Evolutionary conservation across 1,140 invertebrate genomes (phyloP), one percentile per base, ranked within the genome.

Genomic region (Macrocentrus cingulum): DNA sequence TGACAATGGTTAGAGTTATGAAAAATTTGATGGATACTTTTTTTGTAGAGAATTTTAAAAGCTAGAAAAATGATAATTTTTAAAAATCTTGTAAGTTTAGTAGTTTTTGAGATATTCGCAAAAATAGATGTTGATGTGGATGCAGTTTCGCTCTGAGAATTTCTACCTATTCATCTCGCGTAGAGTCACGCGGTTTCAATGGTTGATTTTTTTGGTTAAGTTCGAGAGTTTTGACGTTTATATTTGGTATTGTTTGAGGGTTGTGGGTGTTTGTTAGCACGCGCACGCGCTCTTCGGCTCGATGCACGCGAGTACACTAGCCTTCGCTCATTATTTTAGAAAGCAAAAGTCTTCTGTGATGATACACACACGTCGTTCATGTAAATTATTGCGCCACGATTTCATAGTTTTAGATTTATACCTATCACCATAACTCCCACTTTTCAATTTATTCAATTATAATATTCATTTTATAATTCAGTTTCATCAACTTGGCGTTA

Each of bases 281-380:
- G 36, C 25, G 36, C 16, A 23, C 45, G 46, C 48, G 39, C 44
- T 51, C 32, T 51, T 51, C 45, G 39, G 52, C 41, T 61, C 44
- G 58, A 58, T 58, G 53, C 60, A 65, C 60, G 63, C 58, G 62
- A 64, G 61, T 64, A 58, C 59, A 51, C 60, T n/a, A 60, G 46
- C 54, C 59, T 65, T 66, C 48, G 41, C 62, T 62, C 58, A 66
- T 68, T 63, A 62, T 59, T 68, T 68, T 68, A 64, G 66, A 71
- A 71, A 71, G 69, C 65, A 69, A 71, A 61, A 71, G 69, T 70
- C 45, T 53, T 42, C 20, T 49, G 42, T 25, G 25, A 29, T 29
- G 25, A 29, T 4, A 29, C 25, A n/a, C n/a, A 34, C 20, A 25
- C 46, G 46, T 15, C 46, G 46, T 29, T 49, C 29, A 22, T 49